Evolutionary conservation across 2,888 invertebrate genomes (phyloP).

Genomic region (Eupithecia abbreviata): DNA sequence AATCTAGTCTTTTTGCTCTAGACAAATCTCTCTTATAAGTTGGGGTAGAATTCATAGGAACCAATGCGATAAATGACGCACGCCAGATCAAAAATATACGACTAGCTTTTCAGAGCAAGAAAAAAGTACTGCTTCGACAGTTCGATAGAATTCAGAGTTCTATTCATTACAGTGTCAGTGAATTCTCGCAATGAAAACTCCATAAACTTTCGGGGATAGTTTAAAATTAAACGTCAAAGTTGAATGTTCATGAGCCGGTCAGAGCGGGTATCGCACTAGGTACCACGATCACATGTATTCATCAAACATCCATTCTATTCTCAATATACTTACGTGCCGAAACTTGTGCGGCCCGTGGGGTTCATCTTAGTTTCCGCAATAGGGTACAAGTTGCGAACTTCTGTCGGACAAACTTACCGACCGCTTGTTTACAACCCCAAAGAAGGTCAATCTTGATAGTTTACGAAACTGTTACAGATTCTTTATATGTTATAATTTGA

Average conservation of each 20-base stretch:
- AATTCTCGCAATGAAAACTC: conserved; percentile 64
- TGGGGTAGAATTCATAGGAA: neutral
- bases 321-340: conserved; percentile 65
- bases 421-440: conserved; percentile 66
- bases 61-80: neutral
- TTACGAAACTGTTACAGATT: neutral
- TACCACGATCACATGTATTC: conserved; percentile 67
- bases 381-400: conserved; percentile 67
- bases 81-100: neutral
- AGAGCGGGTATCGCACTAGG: conserved; percentile 46
- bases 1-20: neutral
- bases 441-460: conserved; percentile 57
- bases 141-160: conserved; percentile 70
- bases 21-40: neutral
- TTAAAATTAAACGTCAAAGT: conserved; percentile 56
- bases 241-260: conserved; percentile 32
- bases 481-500: neutral
- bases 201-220: conserved; percentile 56
- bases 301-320: conserved; percentile 75
- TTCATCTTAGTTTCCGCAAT: conserved; percentile 72
- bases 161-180: conserved; percentile 65
- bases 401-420: conserved; percentile 61
- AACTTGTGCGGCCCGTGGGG: conserved; percentile 72
- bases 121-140: conserved; percentile 52
- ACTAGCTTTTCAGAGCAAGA: neutral